Percentiles rank a stretch among this genome's conserved stretches.
Conservation (phyloP, 2,888 invertebrate species). For the Pseudolycoriella hygida region DNA sequence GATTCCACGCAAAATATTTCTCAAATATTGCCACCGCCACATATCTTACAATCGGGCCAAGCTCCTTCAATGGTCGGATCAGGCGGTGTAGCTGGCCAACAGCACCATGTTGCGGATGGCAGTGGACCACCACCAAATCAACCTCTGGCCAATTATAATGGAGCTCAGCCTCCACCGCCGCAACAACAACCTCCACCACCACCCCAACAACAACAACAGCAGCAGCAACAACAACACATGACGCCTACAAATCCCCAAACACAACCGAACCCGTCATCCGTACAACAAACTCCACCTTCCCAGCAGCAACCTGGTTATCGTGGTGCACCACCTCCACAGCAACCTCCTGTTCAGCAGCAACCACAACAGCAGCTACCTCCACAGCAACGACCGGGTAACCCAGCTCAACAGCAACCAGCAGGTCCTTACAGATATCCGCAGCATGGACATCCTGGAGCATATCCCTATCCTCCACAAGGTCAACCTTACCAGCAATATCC, state of each 20-base stretch:
- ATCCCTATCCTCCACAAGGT: slow-evolving; percentile 32
- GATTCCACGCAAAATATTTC: slow-evolving; percentile 90
- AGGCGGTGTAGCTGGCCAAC: slow-evolving; percentile 21
- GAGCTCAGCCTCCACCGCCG: slow-evolving; percentile 31
- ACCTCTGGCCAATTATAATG: slow-evolving; percentile 24
- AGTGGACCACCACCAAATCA: slow-evolving; percentile 8
- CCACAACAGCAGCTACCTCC: slow-evolving; percentile 32
- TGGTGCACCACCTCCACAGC: slow-evolving; percentile 16
- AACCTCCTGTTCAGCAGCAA: slow-evolving; percentile 13
- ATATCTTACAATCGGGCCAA: slow-evolving; percentile 27
- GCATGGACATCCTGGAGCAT: slow-evolving; percentile 30
- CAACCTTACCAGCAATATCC: slow-evolving; percentile 40
- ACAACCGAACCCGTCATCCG: background rate
- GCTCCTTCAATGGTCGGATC: slow-evolving; percentile 19
- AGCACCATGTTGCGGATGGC: slow-evolving; percentile 25
- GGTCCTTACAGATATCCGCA: slow-evolving; percentile 36
- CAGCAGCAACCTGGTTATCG: slow-evolving; percentile 12
- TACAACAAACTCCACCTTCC: slow-evolving; percentile 5
- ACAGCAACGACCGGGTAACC: slow-evolving; percentile 29
- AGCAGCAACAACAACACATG: background rate
- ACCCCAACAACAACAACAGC: slow-evolving; percentile 8
- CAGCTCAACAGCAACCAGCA: slow-evolving; percentile 34
- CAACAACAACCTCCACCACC: background rate
- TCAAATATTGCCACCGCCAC: slow-evolving; percentile 61
- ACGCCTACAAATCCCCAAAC: background rate